A percentile compares a stretch with the other conserved stretches of the same genome.
Evolutionary conservation across 2,797 vertebrate genomes (phyloP).

Genomic region (Falco columbarius): DNA sequence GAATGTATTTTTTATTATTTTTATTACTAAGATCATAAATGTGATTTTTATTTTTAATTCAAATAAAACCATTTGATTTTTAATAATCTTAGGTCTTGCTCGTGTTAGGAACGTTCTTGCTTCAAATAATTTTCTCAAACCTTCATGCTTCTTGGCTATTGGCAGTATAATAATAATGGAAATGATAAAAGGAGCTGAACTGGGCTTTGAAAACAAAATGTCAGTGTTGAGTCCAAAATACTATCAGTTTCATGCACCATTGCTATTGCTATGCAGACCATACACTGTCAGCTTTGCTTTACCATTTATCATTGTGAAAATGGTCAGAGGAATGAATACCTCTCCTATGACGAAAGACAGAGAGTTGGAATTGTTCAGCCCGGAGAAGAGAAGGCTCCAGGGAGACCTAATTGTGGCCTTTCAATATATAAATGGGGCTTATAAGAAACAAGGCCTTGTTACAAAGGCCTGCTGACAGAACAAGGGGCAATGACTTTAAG

Average conservation of each 20-base stretch:
- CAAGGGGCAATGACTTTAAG: not conserved
- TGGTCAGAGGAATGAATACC: not conserved
- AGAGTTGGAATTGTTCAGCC: not conserved
- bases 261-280: not conserved
- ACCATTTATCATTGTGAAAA: not conserved
- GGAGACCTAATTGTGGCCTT: not conserved
- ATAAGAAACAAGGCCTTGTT: not conserved
- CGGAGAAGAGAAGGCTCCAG: not conserved
- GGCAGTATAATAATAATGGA: not conserved
- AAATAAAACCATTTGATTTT: not conserved
- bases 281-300: not conserved
- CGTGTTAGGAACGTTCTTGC: not conserved
- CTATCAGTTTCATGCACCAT: not conserved
- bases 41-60: not conserved
- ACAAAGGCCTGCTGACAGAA: not conserved
- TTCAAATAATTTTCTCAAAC: not conserved
- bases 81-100: not conserved
- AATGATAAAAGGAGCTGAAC: not conserved
- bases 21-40: not conserved
- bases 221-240: not conserved
- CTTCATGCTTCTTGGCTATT: not conserved
- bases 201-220: not conserved
- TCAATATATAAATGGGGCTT: not conserved
- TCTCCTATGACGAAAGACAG: not conserved
- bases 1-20: not conserved